Evolutionary conservation across 1,140 invertebrate species (phyloP), one percentile per base, ranked within the genome.

Genomic region (Aphaenogaster rudis): DNA sequence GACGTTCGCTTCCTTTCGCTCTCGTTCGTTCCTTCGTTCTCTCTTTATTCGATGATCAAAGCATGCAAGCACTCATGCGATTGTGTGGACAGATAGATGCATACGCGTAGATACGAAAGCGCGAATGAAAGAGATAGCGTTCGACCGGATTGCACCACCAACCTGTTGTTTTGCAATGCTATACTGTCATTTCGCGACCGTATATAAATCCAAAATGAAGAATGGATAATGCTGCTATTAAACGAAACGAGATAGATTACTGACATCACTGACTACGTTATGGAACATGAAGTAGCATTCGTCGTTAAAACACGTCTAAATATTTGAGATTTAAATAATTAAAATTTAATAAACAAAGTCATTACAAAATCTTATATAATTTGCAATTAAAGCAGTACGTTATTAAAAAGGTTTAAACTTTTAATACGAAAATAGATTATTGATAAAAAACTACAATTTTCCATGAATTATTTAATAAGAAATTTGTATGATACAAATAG

Each of bases 1-100:
- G 90, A 93, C 91, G 88, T 61, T 74, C 80, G 50, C 71, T 69
- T 54, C 28, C 42, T 77, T 39, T 54, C 63, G 42, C 72, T 57
- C 69, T 87, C 80, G 33, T 48, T 64, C 72, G 64, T 54, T 71
- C 52, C n/a, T 48, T 11, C 57, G 8, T 88, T 33, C 50, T n/a
- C 28, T 77, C 59, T 84, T 59, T 61, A 82, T 71, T 59, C 86
- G 42, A 52, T 52, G 54, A 48, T 48, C 54, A 57, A 17, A 45
- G 71, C 52, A 13, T 74, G 80, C 64, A 82, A 54, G 79, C 69
- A 82, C 54, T 59, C 66, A 7, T 28, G 67, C 80, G 80, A 76
- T 81, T 71, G 79, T 74, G 52, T 74, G 69, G 54, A 84, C 54
- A 76, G 54, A 84, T 76, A 84, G 52, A 74, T 74, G 80, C 54